These are phyloP conservation scores for Sialia sialis DNA, from an alignment of 2,113 vertebrate genomes.

Conservation along the genomic window DNA sequence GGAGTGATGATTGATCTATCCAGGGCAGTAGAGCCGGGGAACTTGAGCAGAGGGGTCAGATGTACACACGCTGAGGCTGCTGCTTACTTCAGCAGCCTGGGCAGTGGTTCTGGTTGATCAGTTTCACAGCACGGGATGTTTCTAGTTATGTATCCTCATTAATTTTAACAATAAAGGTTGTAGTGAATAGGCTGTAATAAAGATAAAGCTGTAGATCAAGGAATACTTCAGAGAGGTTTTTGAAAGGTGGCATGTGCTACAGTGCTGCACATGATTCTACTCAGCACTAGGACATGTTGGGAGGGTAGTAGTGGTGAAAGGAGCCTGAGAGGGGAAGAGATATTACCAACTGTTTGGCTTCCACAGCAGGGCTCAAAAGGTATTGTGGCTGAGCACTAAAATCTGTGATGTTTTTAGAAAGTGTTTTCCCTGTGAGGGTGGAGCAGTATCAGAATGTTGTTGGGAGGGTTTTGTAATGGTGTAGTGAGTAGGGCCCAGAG, in stretches of 20 bases:
- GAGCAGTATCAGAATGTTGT: not conserved
- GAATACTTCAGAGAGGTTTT: not conserved
- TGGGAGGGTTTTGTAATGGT: not conserved
- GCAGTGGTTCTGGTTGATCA: not conserved
- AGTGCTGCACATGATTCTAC: not conserved
- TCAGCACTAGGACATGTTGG: no score
- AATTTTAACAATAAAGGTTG: not conserved
- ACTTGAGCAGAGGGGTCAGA: not conserved
- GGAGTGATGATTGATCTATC: not conserved
- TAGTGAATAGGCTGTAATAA: not conserved
- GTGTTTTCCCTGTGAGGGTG: not conserved
- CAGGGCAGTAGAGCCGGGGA: rapidly evolving
- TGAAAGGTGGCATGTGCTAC: rapidly evolving
- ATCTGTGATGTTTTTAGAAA: not conserved
- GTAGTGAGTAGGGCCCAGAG: not conserved
- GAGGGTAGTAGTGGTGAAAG: not conserved
- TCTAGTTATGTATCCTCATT: rapidly evolving
- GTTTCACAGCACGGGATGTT: not conserved
- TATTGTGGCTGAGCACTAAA: not conserved
- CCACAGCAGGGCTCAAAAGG: not conserved
- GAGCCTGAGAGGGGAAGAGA: not conserved
- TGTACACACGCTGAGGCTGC: not conserved
- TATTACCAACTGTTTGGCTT: not conserved
- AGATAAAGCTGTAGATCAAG: not conserved
- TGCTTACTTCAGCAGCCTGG: not conserved